Conservation (phyloP, 2,113 vertebrate species). For the Pseudolaguvia tuberculata region DNA sequence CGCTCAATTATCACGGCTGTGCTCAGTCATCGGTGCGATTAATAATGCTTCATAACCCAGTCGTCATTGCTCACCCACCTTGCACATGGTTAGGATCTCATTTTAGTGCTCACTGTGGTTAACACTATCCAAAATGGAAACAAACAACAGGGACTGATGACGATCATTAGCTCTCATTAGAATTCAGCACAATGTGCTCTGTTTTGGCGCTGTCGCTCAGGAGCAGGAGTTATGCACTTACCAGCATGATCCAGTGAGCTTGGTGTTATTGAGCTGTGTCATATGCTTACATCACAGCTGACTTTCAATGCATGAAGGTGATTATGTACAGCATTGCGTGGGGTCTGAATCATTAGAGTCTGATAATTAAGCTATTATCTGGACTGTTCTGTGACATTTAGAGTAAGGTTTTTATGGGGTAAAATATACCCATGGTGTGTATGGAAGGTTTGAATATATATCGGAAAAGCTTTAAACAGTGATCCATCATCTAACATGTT, state of each 20-base stretch:
- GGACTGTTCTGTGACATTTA: slow-evolving; percentile 2
- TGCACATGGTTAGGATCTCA: slow-evolving; percentile 38
- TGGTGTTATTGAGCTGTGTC: neutral
- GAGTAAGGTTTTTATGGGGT: neutral
- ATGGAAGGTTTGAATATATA: neutral
- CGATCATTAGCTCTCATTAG: slow-evolving; percentile 24
- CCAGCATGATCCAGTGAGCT: neutral
- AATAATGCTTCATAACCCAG: slow-evolving; percentile 42
- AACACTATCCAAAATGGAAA: slow-evolving; percentile 30
- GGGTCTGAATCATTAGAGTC: neutral
- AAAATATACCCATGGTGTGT: neutral
- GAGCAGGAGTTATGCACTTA: neutral
- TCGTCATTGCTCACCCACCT: slow-evolving; percentile 34
- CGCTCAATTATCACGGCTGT: slow-evolving; percentile 40
- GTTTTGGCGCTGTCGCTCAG: neutral
- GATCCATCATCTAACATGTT: no score
- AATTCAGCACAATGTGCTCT: slow-evolving; percentile 8
- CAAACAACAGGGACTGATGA: slow-evolving; percentile 34
- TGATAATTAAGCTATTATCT: neutral
- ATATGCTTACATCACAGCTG: neutral
- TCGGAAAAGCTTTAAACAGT: no score
- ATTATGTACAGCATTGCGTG: neutral
- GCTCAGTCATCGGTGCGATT: slow-evolving; percentile 38
- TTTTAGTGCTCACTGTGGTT: slow-evolving; percentile 23
- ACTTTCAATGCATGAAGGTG: slow-evolving; percentile 9